These are phyloP conservation scores for Drosophila seguyi DNA, from an alignment of 1,140 invertebrate genomes.

Conservation along the genomic window DNA sequence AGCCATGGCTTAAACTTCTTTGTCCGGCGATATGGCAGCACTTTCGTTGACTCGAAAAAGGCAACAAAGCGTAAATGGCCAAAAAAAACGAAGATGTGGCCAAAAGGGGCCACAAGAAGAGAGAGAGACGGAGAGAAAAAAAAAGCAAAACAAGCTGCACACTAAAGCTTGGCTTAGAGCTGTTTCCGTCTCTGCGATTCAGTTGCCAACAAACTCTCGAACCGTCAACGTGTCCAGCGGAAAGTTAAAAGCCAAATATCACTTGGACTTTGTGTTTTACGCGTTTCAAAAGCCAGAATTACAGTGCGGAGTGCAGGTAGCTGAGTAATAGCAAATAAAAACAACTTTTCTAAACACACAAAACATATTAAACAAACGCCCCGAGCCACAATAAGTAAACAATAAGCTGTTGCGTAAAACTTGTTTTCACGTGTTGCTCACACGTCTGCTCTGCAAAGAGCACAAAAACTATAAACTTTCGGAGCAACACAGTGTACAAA, in stretches of 20 bases:
- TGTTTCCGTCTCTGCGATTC: conserved; percentile 43
- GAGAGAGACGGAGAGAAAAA: conserved; percentile 16
- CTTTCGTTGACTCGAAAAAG: not conserved
- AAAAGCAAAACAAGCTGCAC: conserved; percentile 26
- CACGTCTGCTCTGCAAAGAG: conserved; percentile 49
- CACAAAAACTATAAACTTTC: conserved; percentile 33
- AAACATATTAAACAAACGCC: conserved; percentile 24
- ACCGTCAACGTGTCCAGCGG: conserved; percentile 69
- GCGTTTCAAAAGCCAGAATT: conserved; percentile 40
- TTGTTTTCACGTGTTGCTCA: conserved; percentile 72
- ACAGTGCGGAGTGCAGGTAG: conserved; percentile 57
- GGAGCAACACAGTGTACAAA: conserved; percentile 26
- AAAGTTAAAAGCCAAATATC: conserved; percentile 18
- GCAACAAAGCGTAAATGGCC: conserved; percentile 32
- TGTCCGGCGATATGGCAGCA: conserved; percentile 51
- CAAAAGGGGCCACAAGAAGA: conserved; percentile 55
- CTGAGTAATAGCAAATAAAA: conserved; percentile 35
- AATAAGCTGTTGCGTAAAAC: conserved; percentile 72
- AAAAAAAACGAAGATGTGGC: conserved; percentile 74
- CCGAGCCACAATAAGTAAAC: conserved; percentile 26
- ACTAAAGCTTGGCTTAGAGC: conserved; percentile 56
- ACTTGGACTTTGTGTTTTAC: conserved; percentile 36
- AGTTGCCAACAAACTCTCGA: conserved; percentile 71
- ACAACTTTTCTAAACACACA: conserved; percentile 23
- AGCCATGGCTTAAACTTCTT: conserved; percentile 22